These are phyloP conservation scores for Chloroclystis v-ata DNA, from an alignment of 2,888 invertebrate genomes.

Conservation along the genomic window DNA sequence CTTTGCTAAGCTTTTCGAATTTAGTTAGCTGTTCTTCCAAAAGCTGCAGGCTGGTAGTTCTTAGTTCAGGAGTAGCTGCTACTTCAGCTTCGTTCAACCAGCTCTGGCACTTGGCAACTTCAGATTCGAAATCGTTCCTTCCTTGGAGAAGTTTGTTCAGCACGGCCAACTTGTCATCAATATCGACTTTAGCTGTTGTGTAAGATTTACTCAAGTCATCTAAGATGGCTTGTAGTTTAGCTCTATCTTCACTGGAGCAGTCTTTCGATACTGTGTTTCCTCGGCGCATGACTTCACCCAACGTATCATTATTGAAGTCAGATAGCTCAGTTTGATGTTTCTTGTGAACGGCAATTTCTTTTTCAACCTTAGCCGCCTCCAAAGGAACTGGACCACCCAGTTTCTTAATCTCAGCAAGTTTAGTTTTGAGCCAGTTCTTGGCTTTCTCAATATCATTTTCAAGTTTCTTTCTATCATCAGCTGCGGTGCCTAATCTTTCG, in stretches of 20 bases:
- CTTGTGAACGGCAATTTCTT: conserved; percentile 86
- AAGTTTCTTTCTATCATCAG: conserved; percentile 85
- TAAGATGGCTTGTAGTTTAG: conserved; percentile 81
- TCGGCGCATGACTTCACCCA: conserved; percentile 86
- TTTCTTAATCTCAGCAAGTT: conserved; percentile 86
- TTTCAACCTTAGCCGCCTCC: conserved; percentile 89
- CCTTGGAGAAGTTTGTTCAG: conserved; percentile 85
- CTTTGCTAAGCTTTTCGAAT: conserved; percentile 87
- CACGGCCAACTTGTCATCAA: conserved; percentile 83
- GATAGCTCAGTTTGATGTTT: conserved; percentile 86
- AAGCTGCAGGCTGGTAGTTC: conserved; percentile 87
- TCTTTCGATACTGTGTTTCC: conserved; percentile 88
- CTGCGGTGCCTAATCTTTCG: conserved; percentile 82
- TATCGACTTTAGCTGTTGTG: conserved; percentile 84
- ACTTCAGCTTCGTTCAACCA: conserved; percentile 96
- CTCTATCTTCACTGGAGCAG: conserved; percentile 84
- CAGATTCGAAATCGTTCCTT: conserved; percentile 88
- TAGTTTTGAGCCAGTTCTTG: conserved; percentile 87
- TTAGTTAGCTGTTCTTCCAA: conserved; percentile 93
- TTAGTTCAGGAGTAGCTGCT: conserved; percentile 87
- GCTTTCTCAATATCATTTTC: conserved; percentile 88
- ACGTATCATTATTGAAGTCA: conserved; percentile 84
- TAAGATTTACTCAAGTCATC: conserved; percentile 85
- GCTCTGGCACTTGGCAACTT: conserved; percentile 87
- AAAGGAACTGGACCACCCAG: conserved; percentile 87